These are phyloP conservation scores for Matsumyia berberina DNA, from an alignment of 2,888 invertebrate genomes.

Conservation along the genomic window DNA sequence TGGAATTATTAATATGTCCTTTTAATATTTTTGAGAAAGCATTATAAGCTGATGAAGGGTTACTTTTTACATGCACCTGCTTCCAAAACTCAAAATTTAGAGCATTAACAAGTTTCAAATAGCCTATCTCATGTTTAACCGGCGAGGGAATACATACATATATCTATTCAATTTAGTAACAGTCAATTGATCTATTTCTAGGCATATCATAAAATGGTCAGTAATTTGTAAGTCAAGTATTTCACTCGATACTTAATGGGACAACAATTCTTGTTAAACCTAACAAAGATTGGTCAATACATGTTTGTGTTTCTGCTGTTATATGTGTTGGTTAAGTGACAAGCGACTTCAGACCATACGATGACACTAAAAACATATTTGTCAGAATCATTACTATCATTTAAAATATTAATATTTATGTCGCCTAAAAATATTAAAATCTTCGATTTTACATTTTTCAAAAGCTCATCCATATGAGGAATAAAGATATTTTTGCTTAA, in stretches of 20 bases:
- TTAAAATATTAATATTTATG: conserved; percentile 25
- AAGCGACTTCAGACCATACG: conserved; percentile 21
- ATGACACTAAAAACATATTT: conserved; percentile 13
- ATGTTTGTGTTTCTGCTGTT: conserved; percentile 7
- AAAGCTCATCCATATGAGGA: background rate
- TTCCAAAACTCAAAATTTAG: background rate
- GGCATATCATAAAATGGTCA: background rate
- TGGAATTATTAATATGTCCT: conserved; percentile 18
- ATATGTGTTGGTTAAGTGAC: conserved; percentile 25
- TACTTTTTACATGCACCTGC: background rate
- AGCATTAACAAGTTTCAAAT: background rate
- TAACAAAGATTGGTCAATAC: conserved; percentile 17
- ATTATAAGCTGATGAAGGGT: conserved; percentile 39
- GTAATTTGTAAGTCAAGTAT: conserved; percentile 8
- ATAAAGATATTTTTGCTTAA: conserved; percentile 20
- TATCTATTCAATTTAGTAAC: too few relatives aligned
- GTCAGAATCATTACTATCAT: background rate
- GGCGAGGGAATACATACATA: too few relatives aligned
- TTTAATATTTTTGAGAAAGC: background rate
- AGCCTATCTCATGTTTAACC: background rate
- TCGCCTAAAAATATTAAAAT: conserved; percentile 31
- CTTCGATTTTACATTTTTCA: background rate
- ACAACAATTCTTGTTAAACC: background rate
- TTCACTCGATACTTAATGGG: conserved; percentile 8
- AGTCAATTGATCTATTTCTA: too few relatives aligned